phyloP scores from a whole-genome alignment of 2,113 vertebrate species.

The Syngnathus floridae region DNA sequence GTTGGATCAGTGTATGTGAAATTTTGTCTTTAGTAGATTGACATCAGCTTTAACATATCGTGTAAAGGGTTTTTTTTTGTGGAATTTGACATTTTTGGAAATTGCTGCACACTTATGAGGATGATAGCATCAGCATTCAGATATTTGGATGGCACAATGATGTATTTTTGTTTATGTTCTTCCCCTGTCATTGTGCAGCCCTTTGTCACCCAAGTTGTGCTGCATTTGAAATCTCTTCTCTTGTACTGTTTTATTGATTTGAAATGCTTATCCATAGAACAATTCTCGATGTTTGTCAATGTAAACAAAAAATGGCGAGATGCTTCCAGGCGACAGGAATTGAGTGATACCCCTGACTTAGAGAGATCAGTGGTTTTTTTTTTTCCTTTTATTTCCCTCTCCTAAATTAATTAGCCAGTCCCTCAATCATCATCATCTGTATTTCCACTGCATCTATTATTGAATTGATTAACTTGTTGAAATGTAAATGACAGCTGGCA shows the following conservation, averaged over 20 bases:
- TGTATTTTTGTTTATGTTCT: not conserved
- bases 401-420: not conserved
- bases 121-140: constrained; percentile 23
- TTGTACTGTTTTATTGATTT: not conserved
- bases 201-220: not conserved
- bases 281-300: not conserved
- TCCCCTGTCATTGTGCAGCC: not conserved
- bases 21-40: constrained; percentile 27
- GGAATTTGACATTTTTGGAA: constrained; percentile 37
- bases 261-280: not conserved
- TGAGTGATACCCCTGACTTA: not conserved
- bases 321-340: not conserved
- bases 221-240: not conserved
- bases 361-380: too few relatives aligned
- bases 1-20: constrained; percentile 25
- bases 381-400: not conserved
- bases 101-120: constrained; percentile 26
- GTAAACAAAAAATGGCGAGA: not conserved
- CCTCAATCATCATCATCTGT: not conserved
- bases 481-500: not conserved
- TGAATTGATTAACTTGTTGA: not conserved
- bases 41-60: constrained; percentile 18
- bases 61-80: constrained; percentile 23
- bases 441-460: not conserved
- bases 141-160: not conserved